These are phyloP conservation scores for Pempheris klunzingeri DNA, from an alignment of 2,797 vertebrate genomes.

Conservation along the genomic window DNA sequence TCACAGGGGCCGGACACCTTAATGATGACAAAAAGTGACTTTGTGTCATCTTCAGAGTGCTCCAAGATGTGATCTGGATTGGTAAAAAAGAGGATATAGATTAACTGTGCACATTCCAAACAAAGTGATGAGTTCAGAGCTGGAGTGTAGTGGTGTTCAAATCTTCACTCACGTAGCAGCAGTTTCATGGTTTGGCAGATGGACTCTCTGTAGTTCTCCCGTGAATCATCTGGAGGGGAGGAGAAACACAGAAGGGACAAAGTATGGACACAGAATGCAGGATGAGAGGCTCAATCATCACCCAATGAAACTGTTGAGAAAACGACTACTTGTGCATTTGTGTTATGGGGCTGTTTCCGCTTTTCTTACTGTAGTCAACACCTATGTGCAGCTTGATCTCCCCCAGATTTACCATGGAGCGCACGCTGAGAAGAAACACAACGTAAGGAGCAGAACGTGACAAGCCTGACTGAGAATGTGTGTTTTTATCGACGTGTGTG, in stretches of 20 bases:
- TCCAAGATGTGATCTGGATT: slow-evolving; percentile 93
- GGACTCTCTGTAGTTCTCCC: slow-evolving; percentile 93
- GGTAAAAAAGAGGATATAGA: slow-evolving; percentile 15
- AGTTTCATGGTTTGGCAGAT: slow-evolving; percentile 93
- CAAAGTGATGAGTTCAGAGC: slow-evolving; percentile 19
- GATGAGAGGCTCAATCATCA: slow-evolving; percentile 63
- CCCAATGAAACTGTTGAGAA: slow-evolving; percentile 13
- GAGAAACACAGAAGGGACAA: slow-evolving; percentile 61
- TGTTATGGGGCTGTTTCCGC: not conserved
- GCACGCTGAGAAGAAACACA: slow-evolving; percentile 84
- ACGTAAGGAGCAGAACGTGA: slow-evolving; percentile 23
- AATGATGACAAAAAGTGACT: slow-evolving; percentile 97
- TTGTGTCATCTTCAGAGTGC: slow-evolving; percentile 96
- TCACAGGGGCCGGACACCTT: slow-evolving; percentile 86
- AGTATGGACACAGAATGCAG: slow-evolving; percentile 63
- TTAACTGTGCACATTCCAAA: slow-evolving; percentile 34
- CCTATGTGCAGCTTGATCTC: slow-evolving; percentile 93
- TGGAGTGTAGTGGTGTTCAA: slow-evolving; percentile 29
- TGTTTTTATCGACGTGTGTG: slow-evolving; percentile 7
- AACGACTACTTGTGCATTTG: slow-evolving; percentile 18
- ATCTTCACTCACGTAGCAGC: slow-evolving; percentile 92
- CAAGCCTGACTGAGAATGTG: slow-evolving; percentile 1
- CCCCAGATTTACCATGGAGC: slow-evolving; percentile 92
- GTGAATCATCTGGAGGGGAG: slow-evolving; percentile 88
- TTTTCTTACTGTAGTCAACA: slow-evolving; percentile 90